Evolutionary conservation across 2,888 invertebrate genomes (phyloP).

Genomic region (Baronia brevicornis): DNA sequence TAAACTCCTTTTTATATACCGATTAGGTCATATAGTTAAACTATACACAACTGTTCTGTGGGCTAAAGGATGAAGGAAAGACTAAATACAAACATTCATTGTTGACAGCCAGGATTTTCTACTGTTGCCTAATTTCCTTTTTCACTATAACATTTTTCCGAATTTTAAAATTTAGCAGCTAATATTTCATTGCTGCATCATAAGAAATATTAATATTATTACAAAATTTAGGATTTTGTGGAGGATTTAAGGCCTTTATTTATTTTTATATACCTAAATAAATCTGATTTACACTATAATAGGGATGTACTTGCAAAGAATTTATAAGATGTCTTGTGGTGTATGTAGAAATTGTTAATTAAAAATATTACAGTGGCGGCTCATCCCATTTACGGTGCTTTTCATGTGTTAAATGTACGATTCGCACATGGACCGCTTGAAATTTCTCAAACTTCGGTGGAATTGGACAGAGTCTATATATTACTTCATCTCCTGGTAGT

Average conservation of each 20-base stretch:
- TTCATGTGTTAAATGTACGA: slow-evolving; percentile 87
- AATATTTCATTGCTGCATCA: not conserved
- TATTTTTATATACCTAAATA: slow-evolving; percentile 5
- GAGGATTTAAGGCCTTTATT: slow-evolving; percentile 13
- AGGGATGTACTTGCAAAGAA: slow-evolving; percentile 15
- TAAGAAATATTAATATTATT: no score
- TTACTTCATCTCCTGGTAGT: slow-evolving; percentile 89
- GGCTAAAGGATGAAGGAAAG: no score
- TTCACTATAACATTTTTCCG: no score
- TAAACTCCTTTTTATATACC: no score
- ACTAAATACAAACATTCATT: no score
- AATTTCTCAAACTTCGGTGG: slow-evolving; percentile 92
- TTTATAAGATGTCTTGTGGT: slow-evolving; percentile 12
- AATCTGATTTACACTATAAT: slow-evolving; percentile 10
- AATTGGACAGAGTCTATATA: slow-evolving; percentile 86
- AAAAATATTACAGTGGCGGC: slow-evolving; percentile 41
- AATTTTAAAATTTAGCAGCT: not conserved
- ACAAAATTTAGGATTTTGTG: no score
- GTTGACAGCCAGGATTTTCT: no score
- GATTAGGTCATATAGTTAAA: no score
- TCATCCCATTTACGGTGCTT: slow-evolving; percentile 89
- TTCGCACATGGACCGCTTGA: slow-evolving; percentile 92
- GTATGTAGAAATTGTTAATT: slow-evolving; percentile 5
- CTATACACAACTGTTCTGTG: no score
- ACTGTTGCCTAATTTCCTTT: no score